Base-by-base conservation (phyloP, 1,140 invertebrate species). In the Bombus ignitus region DNA sequence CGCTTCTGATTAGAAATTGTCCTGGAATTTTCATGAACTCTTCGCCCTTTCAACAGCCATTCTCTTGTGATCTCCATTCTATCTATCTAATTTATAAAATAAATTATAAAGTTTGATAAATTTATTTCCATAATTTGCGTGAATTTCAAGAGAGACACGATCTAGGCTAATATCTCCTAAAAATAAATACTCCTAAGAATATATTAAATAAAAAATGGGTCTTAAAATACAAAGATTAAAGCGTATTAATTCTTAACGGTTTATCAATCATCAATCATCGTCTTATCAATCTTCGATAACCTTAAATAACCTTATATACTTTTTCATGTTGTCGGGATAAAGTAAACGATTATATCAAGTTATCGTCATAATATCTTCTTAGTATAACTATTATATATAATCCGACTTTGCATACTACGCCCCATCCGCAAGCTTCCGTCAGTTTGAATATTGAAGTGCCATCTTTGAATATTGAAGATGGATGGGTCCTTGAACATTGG, bases 381-480 rank as follows among this genome's bases (percentile, higher is more conserved):
- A 35, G 22, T 32, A 39, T 62, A 13, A 5, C 59, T n/a, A 62
- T 32, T 32, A 32, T 32, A 32, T 62, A 62, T 66, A 83, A 44
- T 68, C 70, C 32, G 37, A 68, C 62, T 83, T 81, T 22, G 39
- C 44, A 18, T 47, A 47, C 15, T 77, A n/a, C 74, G 12, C 42
- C 62, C 75, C 47, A 62, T 85, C 15, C 68, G 28, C 80, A 62
- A 28, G 74, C 53, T 44, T 32, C 44, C 39, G 47, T 78, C 57
- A 75, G 87, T 90, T 89, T 85, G 85, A 83, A 89, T 87, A 81
- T 85, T 89, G 57, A 87, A 87, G 53, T 78, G 22, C n/a, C 62
- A 72, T 80, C 81, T 68, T 73, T 73, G 57, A 84, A 89, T 79
- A 87, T 89, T 85, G 74, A 87, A 57, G 80, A 72, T 35, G 39